Conservation (phyloP, 2,113 vertebrate genomes). For the Nymphicus hollandicus region DNA sequence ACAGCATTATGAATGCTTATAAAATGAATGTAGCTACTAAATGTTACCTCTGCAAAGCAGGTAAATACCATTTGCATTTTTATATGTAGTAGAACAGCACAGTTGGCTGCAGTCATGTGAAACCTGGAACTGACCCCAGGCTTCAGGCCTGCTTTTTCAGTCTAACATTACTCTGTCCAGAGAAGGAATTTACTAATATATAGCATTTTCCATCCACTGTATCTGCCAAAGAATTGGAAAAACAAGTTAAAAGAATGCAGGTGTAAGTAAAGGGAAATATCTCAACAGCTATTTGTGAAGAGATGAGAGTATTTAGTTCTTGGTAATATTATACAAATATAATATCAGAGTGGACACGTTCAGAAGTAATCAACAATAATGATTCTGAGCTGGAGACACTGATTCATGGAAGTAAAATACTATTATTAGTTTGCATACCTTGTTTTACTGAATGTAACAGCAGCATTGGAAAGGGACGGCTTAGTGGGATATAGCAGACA, state of each 20-base stretch:
- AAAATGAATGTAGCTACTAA: background rate
- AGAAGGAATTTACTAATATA: background rate
- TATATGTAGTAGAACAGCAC: background rate
- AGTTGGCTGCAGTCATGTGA: background rate
- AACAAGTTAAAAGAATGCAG: background rate
- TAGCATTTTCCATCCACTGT: background rate
- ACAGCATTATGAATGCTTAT: background rate
- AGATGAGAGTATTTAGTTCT: background rate
- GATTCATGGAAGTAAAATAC: background rate
- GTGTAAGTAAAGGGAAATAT: background rate
- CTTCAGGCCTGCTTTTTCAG: background rate
- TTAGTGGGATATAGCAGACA: background rate
- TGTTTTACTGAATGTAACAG: background rate
- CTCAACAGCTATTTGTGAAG: background rate
- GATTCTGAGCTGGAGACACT: background rate
- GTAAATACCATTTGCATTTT: constrained; percentile 26
- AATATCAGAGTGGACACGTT: background rate
- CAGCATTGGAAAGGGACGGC: background rate
- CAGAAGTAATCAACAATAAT: background rate
- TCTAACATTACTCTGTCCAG: background rate
- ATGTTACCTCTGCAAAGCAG: background rate
- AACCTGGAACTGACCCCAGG: background rate
- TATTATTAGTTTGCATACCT: background rate
- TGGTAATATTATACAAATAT: background rate
- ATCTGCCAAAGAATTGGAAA: background rate